Evolutionary conservation across 2,113 vertebrate species (phyloP).

Genomic region (Ceyx cyanopectus): DNA sequence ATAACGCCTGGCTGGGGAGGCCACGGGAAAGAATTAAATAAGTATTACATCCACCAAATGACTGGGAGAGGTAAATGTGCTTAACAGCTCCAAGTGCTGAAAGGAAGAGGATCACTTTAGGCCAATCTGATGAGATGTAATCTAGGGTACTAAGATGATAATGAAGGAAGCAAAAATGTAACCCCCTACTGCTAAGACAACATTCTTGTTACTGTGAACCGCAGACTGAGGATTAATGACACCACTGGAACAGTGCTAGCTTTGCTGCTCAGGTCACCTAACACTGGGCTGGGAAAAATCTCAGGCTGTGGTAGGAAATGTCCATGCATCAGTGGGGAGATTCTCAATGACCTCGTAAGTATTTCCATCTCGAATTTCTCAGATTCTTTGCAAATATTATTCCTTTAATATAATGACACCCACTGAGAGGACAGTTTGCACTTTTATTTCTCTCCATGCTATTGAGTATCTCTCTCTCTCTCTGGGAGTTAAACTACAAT

Average conservation of each 20-base stretch:
- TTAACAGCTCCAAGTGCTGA: neutral
- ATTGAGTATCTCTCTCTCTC: neutral
- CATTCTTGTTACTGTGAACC: neutral
- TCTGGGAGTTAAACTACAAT: constrained; percentile 30
- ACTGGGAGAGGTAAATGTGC: neutral
- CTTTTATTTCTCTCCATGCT: constrained; percentile 13
- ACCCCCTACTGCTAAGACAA: neutral
- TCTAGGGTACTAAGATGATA: neutral
- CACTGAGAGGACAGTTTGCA: constrained; percentile 36
- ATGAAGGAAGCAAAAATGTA: neutral
- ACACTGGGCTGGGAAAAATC: neutral
- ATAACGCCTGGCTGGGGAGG: neutral
- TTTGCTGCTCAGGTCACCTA: constrained; percentile 15
- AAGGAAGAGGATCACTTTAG: constrained; percentile 14
- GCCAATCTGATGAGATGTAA: neutral
- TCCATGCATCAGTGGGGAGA: neutral
- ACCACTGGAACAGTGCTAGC: constrained; percentile 1
- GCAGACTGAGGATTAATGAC: neutral
- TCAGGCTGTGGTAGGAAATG: neutral
- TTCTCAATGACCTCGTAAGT: neutral
- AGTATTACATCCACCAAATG: neutral
- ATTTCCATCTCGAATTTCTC: constrained; percentile 23
- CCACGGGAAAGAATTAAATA: neutral
- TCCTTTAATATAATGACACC: neutral
- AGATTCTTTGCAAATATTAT: constrained; percentile 9